Percentiles rank a stretch among this genome's conserved stretches.
Evolutionary conservation across 2,113 vertebrate genomes (phyloP).

Genomic region (Pituophis catenifer): DNA sequence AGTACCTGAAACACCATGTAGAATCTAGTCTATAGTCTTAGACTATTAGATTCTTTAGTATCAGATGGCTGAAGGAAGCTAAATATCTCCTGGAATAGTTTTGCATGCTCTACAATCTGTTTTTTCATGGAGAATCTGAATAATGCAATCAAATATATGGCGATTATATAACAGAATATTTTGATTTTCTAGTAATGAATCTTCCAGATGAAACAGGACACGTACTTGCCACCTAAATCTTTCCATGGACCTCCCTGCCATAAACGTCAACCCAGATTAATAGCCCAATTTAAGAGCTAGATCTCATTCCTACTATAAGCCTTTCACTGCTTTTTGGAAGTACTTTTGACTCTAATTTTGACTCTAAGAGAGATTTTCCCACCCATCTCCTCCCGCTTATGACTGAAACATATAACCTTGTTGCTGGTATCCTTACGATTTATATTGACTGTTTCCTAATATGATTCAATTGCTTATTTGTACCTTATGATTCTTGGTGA

Average conservation of each 20-base stretch:
- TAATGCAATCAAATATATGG: neutral
- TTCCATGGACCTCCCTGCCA: neutral
- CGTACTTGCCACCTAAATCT: neutral
- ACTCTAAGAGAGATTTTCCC: neutral
- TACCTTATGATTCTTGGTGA: too few species aligned
- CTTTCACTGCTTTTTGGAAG: neutral
- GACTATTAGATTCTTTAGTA: neutral
- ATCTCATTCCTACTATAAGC: neutral
- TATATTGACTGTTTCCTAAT: too few species aligned
- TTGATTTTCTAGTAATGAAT: neutral
- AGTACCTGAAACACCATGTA: neutral
- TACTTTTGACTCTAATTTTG: neutral
- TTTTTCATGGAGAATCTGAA: neutral
- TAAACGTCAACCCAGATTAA: neutral
- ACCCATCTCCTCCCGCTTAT: too few species aligned
- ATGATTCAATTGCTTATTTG: too few species aligned
- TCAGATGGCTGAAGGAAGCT: neutral
- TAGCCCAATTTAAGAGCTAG: neutral
- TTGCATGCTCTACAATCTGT: neutral
- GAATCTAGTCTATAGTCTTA: neutral
- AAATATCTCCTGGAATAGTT: neutral
- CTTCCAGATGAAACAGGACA: neutral
- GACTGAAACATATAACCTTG: too few species aligned
- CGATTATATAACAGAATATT: neutral
- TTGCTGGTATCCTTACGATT: too few species aligned